A percentile compares a stretch with the other conserved stretches of the same genome.
Conservation (phyloP, 2,888 invertebrate species). For the Thelaira solivaga region DNA sequence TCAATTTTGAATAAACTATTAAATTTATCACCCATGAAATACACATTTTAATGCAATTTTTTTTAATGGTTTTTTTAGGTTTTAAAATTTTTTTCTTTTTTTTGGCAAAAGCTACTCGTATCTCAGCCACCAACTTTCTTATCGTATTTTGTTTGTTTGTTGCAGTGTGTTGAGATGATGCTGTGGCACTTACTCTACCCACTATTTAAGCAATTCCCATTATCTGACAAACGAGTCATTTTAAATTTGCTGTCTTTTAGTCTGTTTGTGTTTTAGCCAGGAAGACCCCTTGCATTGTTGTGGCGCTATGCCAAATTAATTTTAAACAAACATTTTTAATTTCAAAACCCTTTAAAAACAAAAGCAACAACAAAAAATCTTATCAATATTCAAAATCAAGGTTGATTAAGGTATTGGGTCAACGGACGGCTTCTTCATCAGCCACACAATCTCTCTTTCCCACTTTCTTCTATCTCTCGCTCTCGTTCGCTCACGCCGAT, state of each 20-base stretch:
- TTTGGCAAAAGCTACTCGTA: not conserved
- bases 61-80: slow-evolving; percentile 19
- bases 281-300: slow-evolving; percentile 35
- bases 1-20: slow-evolving; percentile 61
- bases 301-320: slow-evolving; percentile 62
- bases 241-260: not conserved
- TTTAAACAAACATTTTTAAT: slow-evolving; percentile 31
- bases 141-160: slow-evolving; percentile 6
- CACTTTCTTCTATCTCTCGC: not conserved
- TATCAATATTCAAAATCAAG: slow-evolving; percentile 63
- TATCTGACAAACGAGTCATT: not conserved
- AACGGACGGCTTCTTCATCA: slow-evolving; percentile 64
- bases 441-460: slow-evolving; percentile 10
- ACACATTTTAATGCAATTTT: slow-evolving; percentile 34
- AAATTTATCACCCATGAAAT: slow-evolving; percentile 54
- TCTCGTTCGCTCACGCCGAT: not conserved
- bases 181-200: slow-evolving; percentile 20
- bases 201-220: not conserved
- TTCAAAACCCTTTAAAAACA: slow-evolving; percentile 8
- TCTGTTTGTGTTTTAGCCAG: not conserved
- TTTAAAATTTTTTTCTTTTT: not conserved
- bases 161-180: not conserved
- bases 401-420: slow-evolving; percentile 64
- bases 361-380: slow-evolving; percentile 39
- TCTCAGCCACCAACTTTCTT: not conserved